phyloP scores from a whole-genome alignment of 2,888 invertebrate genomes.

The Volucella bombylans region DNA sequence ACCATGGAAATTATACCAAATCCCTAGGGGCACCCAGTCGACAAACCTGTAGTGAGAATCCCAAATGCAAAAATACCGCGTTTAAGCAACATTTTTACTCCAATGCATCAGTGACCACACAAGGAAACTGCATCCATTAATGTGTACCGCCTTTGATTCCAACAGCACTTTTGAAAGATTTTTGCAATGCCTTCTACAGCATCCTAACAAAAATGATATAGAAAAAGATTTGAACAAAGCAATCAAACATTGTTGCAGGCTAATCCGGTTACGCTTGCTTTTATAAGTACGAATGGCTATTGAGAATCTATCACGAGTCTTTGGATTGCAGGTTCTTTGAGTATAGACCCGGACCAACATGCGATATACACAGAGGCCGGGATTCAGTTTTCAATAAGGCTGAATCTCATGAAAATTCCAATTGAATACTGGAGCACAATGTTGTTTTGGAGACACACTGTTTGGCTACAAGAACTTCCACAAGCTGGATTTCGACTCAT shows the following conservation, averaged over 20 bases:
- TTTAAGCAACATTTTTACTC: slow-evolving; percentile 75
- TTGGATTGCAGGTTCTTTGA: too few relatives aligned
- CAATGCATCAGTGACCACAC: slow-evolving; percentile 75
- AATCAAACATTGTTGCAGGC: slow-evolving; percentile 93
- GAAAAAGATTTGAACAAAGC: slow-evolving; percentile 86
- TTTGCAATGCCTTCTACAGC: slow-evolving; percentile 83
- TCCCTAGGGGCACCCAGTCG: slow-evolving; percentile 51
- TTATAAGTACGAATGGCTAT: slow-evolving; percentile 96
- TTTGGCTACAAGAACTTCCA: too few relatives aligned
- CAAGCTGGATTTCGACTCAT: too few relatives aligned
- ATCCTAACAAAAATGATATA: slow-evolving; percentile 85
- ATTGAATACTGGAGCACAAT: slow-evolving; percentile 87
- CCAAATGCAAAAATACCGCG: slow-evolving; percentile 64
- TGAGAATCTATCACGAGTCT: slow-evolving; percentile 92
- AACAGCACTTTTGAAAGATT: slow-evolving; percentile 88
- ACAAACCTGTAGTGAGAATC: slow-evolving; percentile 49
- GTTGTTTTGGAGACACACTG: too few relatives aligned
- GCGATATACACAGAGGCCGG: slow-evolving; percentile 90
- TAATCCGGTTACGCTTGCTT: slow-evolving; percentile 97
- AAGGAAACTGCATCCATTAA: slow-evolving; percentile 88
- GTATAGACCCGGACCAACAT: slow-evolving; percentile 87
- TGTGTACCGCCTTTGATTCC: slow-evolving; percentile 96
- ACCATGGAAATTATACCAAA: slow-evolving; percentile 86
- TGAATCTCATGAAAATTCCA: slow-evolving; percentile 87
- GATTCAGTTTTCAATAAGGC: slow-evolving; percentile 89